Evolutionary conservation across 2,113 vertebrate genomes (phyloP).

Genomic region (Athene noctua): DNA sequence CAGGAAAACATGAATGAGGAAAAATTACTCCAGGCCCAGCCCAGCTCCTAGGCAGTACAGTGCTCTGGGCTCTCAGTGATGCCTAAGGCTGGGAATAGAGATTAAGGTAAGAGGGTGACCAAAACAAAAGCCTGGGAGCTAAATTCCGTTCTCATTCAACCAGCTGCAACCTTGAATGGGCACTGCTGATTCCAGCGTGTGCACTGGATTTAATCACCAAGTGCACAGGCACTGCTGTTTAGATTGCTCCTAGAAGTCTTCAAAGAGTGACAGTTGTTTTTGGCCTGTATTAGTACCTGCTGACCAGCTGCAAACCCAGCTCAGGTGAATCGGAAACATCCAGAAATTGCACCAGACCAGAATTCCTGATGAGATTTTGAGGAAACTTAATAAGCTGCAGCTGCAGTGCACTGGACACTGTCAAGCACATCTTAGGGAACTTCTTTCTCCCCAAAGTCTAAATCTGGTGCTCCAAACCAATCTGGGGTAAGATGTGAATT

Average conservation of each 20-base stretch:
- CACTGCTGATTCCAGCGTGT: background rate
- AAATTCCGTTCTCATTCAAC: background rate
- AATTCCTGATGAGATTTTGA: too few relatives aligned
- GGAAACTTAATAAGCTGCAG: too few relatives aligned
- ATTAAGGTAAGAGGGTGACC: background rate
- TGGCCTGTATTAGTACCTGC: background rate
- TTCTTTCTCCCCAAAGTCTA: too few relatives aligned
- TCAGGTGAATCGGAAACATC: background rate
- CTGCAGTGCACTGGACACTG: too few relatives aligned
- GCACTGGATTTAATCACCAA: background rate
- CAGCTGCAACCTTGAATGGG: background rate
- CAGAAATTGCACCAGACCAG: too few relatives aligned
- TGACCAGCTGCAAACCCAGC: background rate
- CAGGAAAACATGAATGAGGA: background rate
- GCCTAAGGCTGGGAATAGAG: background rate
- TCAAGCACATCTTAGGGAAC: too few relatives aligned
- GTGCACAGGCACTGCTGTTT: background rate
- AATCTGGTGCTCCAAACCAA: too few relatives aligned
- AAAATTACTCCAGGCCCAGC: background rate
- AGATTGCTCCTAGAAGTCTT: background rate
- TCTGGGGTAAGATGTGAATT: too few relatives aligned
- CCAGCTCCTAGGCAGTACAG: background rate
- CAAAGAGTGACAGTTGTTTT: background rate
- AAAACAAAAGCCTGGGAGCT: background rate
- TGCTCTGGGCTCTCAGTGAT: background rate